phyloP scores from a whole-genome alignment of 2,797 vertebrate species.

The Australoheros facetus region DNA sequence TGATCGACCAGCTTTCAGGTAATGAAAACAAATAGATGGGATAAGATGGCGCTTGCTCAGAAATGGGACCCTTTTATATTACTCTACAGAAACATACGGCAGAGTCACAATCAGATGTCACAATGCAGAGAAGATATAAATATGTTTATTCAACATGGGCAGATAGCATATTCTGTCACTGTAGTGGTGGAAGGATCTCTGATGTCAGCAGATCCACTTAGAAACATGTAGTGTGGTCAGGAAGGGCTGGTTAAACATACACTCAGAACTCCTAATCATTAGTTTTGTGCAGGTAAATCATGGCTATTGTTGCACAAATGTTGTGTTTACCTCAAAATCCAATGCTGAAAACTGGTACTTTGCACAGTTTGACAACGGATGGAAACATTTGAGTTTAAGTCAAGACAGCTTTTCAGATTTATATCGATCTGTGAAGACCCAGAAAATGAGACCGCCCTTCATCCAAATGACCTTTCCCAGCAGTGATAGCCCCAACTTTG shows the following conservation, averaged over 20 bases:
- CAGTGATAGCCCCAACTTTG: background rate
- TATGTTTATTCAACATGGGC: background rate
- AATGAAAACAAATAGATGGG: conserved; percentile 22
- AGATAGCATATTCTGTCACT: background rate
- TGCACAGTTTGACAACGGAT: background rate
- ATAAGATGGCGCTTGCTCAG: background rate
- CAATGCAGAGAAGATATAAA: background rate
- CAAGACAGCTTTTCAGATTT: background rate
- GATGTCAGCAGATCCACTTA: background rate
- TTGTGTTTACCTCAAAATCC: background rate
- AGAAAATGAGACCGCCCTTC: background rate
- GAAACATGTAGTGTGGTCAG: background rate
- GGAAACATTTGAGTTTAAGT: background rate
- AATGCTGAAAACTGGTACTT: background rate
- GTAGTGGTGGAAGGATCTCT: background rate
- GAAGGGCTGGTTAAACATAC: background rate
- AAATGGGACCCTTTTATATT: background rate
- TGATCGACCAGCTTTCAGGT: conserved; percentile 26
- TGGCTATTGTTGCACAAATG: too few species aligned
- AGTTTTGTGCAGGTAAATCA: background rate
- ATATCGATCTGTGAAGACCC: background rate
- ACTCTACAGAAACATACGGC: background rate
- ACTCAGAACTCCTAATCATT: background rate
- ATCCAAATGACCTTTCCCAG: background rate
- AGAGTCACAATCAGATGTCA: background rate